These are phyloP conservation scores for Drosophila paranaensis DNA, from an alignment of 2,888 invertebrate genomes.

Conservation along the genomic window DNA sequence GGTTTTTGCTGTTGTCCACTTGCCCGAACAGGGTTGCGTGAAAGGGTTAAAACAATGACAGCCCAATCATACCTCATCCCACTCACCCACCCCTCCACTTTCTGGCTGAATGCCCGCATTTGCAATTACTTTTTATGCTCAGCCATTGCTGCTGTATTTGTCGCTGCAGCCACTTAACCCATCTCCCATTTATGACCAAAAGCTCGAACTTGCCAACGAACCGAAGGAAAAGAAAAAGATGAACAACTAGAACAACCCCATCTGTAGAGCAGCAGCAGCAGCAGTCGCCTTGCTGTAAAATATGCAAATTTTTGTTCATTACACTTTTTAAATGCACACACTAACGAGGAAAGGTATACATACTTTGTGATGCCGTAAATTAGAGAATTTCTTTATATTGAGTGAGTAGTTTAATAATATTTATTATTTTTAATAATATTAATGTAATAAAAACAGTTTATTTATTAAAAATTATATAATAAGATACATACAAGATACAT, in stretches of 20 bases:
- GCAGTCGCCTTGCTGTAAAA: slow-evolving; percentile 45
- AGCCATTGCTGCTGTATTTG: slow-evolving; percentile 27
- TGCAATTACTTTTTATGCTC: slow-evolving; percentile 48
- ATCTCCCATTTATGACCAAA: slow-evolving; percentile 40
- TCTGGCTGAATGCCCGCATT: slow-evolving; percentile 20
- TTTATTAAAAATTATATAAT: too few relatives aligned
- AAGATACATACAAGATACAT: too few relatives aligned
- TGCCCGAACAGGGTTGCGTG: slow-evolving; percentile 30
- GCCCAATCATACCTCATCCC: slow-evolving; percentile 15
- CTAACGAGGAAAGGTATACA: neutral
- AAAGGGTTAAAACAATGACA: slow-evolving; percentile 57
- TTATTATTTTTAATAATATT: too few relatives aligned
- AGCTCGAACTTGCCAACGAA: slow-evolving; percentile 42
- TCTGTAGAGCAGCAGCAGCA: slow-evolving; percentile 37
- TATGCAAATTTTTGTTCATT: slow-evolving; percentile 75
- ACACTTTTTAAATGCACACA: slow-evolving; percentile 42
- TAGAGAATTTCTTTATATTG: neutral
- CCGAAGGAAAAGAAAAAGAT: slow-evolving; percentile 8
- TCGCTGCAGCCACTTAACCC: slow-evolving; percentile 4
- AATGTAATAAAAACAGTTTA: too few relatives aligned
- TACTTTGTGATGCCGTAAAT: neutral
- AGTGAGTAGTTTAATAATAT: too few relatives aligned
- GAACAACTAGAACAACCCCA: slow-evolving; percentile 59
- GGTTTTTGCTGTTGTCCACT: slow-evolving; percentile 40
- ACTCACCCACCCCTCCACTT: slow-evolving; percentile 1